Evolutionary conservation across 1,140 invertebrate species (phyloP), one percentile per base, ranked within the genome.

Genomic region (Nebria ingens): DNA sequence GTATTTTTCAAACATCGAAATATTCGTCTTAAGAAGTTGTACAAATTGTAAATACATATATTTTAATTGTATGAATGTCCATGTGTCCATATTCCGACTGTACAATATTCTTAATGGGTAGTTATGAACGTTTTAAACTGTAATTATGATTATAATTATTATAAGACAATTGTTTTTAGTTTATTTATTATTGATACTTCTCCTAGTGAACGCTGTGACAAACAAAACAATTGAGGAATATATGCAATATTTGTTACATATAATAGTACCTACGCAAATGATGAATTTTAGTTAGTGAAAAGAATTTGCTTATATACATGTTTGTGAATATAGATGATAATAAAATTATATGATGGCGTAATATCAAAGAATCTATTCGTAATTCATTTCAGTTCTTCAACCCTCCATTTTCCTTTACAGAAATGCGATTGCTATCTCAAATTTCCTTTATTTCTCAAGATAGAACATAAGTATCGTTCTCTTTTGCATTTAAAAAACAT

Each of bases 231-330:
- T 4, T 11, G 40, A 12, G 15, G 40, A 45, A 11, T 45, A 45
- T 45, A 12, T 45, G 40, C 40, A 45, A 45, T 45, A 45, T 45
- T 45, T 45, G 40, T 45, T 45, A 45, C 17, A 45, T 45, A 45
- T 12, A 45, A n/a, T n/a, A n/a, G n/a, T n/a, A n/a, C n/a, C n/a
- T 34, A 34, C n/a, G 6, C n/a, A 34, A n/a, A 34, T n/a, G 25
- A 34, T 34, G n/a, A 17, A 45, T 45, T 45, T 45, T 45, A 45
- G 6, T 6, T 45, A 12, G n/a, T 12, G 15, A 45, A 4, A 11
- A 45, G 17, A 45, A 45, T 45, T n/a, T 45, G 40, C 40, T 45
- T 45, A 45, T n/a, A n/a, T 45, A 45, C 40, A 45, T 45, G 40
- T 45, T 45, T 45, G 40, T 45, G 40, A 12, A 45, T 45, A 45